Base-by-base conservation (phyloP, 1,140 invertebrate genomes). In the Meloidogyne exigua region DNA sequence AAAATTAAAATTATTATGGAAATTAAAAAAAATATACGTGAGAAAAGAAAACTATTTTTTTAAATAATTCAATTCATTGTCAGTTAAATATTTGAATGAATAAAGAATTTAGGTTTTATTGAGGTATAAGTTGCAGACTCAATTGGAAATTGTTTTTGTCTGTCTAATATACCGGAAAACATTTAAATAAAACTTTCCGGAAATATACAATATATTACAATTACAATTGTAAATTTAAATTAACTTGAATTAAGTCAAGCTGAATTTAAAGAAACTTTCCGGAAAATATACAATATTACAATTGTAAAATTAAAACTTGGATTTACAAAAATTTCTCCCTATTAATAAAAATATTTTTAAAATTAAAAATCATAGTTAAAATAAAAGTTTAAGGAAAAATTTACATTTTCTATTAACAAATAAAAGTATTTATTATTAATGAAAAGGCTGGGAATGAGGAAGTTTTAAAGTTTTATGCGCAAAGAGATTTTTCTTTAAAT, bases 1-100 rank as follows among this genome's bases (percentile, higher is more conserved):
- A 57, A 57, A 57, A 57, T 57, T 57, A n/a, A 57, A 57, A 57
- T 57, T 57, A n/a, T 57, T 57, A n/a, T 57, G 49, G 49, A 57
- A 57, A 57, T 57, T 57, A n/a, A 7, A 57, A 57, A 57, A n/a
- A n/a, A 57, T 57, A 39, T 57, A 57, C 18, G 49, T 57, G 49
- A n/a, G 49, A n/a, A n/a, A 9, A 9, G 18, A n/a, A 57, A 57
- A 57, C n/a, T 7, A 7, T n/a, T n/a, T 57, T 57, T 0, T n/a
- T n/a, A n/a, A 57, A 57, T 18, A 49, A 1, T 4, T 49, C 15
- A 49, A 49, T n/a, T n/a, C n/a, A 18, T 49, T 18, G 5, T 49
- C 13, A 3, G 4, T 15, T 4, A 2, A 49, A 5, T 49, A 49
- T n/a, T n/a, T n/a, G n/a, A n/a, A n/a, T n/a, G n/a, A n/a, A n/a